Evolutionary conservation across 2,113 vertebrate genomes (phyloP).

Genomic region (Chascanopsetta lugubris): DNA sequence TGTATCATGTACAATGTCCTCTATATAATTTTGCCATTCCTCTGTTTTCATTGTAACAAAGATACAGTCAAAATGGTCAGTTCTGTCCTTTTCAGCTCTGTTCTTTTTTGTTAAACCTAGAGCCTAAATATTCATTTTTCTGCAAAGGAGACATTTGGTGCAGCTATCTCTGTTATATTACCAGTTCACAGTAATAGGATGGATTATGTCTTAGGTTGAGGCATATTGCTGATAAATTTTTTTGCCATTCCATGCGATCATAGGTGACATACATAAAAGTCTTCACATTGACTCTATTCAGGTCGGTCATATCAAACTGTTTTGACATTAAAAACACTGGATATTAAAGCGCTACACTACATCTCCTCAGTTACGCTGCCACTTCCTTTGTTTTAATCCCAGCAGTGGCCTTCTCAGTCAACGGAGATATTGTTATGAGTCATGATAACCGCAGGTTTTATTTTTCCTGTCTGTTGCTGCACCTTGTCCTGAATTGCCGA

Average conservation of each 20-base stretch:
- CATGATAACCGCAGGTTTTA: conserved; percentile 9
- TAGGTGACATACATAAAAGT: too few species aligned
- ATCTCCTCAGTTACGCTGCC: background rate
- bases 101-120: background rate
- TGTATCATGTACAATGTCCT: too few species aligned
- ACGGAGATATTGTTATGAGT: conserved; percentile 19
- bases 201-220: background rate
- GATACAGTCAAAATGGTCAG: too few species aligned
- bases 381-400: background rate
- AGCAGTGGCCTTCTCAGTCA: conserved; percentile 10
- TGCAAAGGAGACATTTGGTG: background rate
- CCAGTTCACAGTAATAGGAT: background rate
- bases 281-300: too few species aligned
- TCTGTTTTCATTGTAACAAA: background rate
- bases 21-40: too few species aligned
- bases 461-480: conserved; percentile 14
- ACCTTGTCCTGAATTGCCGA: conserved; percentile 29
- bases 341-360: background rate
- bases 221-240: background rate
- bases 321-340: too few species aligned
- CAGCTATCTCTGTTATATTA: background rate
- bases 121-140: conserved; percentile 1
- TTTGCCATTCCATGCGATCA: too few species aligned
- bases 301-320: too few species aligned
- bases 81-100: background rate